A percentile compares a stretch with the other conserved stretches of the same genome.
Conservation (phyloP, 2,888 invertebrate genomes). For the Chrysolina haemoptera region DNA sequence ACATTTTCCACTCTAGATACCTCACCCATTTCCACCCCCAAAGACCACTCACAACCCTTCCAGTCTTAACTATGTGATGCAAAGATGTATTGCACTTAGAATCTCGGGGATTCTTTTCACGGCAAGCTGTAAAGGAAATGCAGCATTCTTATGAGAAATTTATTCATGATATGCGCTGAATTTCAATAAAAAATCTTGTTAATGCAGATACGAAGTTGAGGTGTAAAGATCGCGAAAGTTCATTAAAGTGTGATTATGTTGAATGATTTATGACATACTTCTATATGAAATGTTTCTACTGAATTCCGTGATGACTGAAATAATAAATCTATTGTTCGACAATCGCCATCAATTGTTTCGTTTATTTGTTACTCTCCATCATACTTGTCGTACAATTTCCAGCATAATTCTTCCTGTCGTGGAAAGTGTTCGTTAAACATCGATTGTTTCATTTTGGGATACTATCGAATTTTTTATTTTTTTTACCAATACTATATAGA, state of each 20-base stretch:
- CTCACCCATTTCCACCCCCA: slow-evolving; percentile 58
- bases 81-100: slow-evolving; percentile 62
- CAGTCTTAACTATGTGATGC: slow-evolving; percentile 67
- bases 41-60: slow-evolving; percentile 70
- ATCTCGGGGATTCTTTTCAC: slow-evolving; percentile 51
- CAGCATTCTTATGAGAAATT: slow-evolving; percentile 53
- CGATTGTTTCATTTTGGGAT: too few species aligned
- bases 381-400: too few species aligned
- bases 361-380: too few species aligned
- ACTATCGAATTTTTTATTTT: too few species aligned
- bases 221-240: slow-evolving; percentile 31
- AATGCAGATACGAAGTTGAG: slow-evolving; percentile 35
- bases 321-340: neutral
- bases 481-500: too few species aligned
- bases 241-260: slow-evolving; percentile 35
- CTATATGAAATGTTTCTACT: neutral
- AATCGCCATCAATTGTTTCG: too few species aligned
- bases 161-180: slow-evolving; percentile 54
- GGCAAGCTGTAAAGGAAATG: slow-evolving; percentile 46
- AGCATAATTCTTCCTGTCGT: too few species aligned
- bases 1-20: slow-evolving; percentile 70
- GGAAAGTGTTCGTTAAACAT: too few species aligned
- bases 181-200: slow-evolving; percentile 52
- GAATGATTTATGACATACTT: slow-evolving; percentile 7
- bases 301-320: neutral